These are phyloP conservation scores for Polyommatus iphigenia DNA, from an alignment of 2,888 invertebrate species.

Conservation along the genomic window DNA sequence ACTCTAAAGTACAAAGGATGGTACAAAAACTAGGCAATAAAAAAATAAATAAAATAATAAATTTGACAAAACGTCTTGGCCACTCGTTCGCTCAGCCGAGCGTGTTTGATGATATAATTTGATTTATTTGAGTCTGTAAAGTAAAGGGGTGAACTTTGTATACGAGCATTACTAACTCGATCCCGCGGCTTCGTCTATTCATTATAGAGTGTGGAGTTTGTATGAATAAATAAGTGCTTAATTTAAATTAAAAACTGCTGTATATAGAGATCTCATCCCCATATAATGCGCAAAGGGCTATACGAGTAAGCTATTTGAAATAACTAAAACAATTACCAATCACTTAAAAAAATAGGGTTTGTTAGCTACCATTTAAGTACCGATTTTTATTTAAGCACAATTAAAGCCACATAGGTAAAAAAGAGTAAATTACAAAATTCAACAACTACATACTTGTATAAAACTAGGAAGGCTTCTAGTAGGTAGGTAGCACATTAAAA, in stretches of 20 bases:
- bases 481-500: constrained; percentile 6
- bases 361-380: neutral
- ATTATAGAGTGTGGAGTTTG: neutral
- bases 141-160: constrained; percentile 65
- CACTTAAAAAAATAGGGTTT: no score
- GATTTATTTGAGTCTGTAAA: constrained; percentile 76
- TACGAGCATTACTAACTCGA: constrained; percentile 66
- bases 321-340: neutral
- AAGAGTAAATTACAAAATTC: neutral
- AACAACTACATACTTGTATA: neutral
- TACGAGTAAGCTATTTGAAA: neutral
- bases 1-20: constrained; percentile 71
- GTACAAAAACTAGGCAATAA: constrained; percentile 71
- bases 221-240: constrained; percentile 11
- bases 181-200: constrained; percentile 43
- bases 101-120: constrained; percentile 76
- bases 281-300: neutral
- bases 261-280: neutral
- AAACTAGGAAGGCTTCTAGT: neutral
- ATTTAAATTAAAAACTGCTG: neutral
- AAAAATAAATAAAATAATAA: constrained; percentile 79
- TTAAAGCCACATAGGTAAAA: neutral
- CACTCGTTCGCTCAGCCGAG: constrained; percentile 69
- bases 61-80: constrained; percentile 81
- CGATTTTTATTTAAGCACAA: neutral